Evolutionary conservation across 2,113 vertebrate species (phyloP), one percentile per base, ranked within the genome.

Genomic region (Melanostigma gelatinosum): DNA sequence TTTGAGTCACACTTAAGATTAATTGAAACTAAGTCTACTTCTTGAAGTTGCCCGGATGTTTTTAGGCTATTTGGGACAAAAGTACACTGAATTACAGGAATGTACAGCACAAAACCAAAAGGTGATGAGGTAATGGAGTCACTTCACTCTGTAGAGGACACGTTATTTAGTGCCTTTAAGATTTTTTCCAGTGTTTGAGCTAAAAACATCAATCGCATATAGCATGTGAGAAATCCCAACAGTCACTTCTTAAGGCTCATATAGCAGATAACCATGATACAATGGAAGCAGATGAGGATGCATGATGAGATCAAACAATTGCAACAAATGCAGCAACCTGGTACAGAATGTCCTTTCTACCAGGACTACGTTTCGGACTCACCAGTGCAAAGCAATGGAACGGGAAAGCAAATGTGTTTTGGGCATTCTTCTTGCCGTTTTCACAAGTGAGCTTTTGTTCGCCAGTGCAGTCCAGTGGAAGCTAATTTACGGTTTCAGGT

Each of bases 391-490:
- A 36, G 10, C 22, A 27, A 29, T 3, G 2, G 29, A 12, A 42
- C 7, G 18, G 12, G 18, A 50, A 24, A 32, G 18, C 1, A 62
- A 20, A 38, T 38, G 1, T 34, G 2, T 36, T 55, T 52, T 27
- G 24, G 7, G 2, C 3, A 24, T 77, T 72, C 67, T 52, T 61
- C n/a, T 27, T 24, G 8, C 3, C 2, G 0, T n/a, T 65, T 7
- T 38, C 3, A 85, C 55, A 87, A 77, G 24, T 36, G 27, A 63
- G 34, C 63, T 69, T 85, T 63, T 87, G 88, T 85, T 55, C 55
- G 15, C 20, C 29, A 2, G 64, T 10, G 13, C 15, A 52, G 24
- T 79, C 8, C 20, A 40, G 38, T 0, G 11, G 22, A 62, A 40
- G 60, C 13, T 4, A 29, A 42, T 76, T 62, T 15, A 52, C 1